Base-by-base conservation (phyloP, 2,113 vertebrate genomes). In the Calyptomena viridis region DNA sequence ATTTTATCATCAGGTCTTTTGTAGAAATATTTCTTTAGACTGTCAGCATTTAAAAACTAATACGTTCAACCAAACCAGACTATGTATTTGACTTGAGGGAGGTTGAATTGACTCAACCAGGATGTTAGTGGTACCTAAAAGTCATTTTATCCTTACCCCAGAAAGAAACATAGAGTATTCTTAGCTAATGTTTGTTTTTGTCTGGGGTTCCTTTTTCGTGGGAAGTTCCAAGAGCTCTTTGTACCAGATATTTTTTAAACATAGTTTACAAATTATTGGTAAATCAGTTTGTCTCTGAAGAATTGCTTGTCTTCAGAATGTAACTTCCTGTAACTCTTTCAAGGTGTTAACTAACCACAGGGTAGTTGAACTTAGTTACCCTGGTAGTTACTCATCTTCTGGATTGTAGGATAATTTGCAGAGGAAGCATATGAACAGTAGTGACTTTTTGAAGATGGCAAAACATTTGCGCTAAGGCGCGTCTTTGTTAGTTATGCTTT, bases 171-270 rank as follows among this genome's bases (percentile, higher is more conserved):
- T 16, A 2, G 5, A 63, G 14, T 84, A 82, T 75, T 94, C 95
- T 91, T 67, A 88, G 49, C 42, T 50, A 64, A 64, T 52, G 40
- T 94, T 96, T 96, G 67, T 87, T 93, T 93, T 84, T 73, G 37
- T 78, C 72, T 85, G 55, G 53, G 40, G 39, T 78, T 94, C n/a
- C 37, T 86, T 85, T 96, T 95, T 91, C 59, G 30, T 17, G 50
- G 82, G 66, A 94, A 80, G 63, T 83, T 93, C 62, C 64, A 62
- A 75, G n/a, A 72, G 8, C 12, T 87, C 53, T 49, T 4, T 22
- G 21, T 69, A 84, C 55, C 56, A 71, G 33, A 62, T 90, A 58
- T 2, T 12, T 66, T 84, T n/a, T 63, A 50, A 75, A 50, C 35
- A 46, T 27, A 33, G 9, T 71, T 80, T 58, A 50, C 4, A 39